Evolutionary conservation across 2,888 invertebrate species (phyloP).

Genomic region (Carterocephalus palaemon): DNA sequence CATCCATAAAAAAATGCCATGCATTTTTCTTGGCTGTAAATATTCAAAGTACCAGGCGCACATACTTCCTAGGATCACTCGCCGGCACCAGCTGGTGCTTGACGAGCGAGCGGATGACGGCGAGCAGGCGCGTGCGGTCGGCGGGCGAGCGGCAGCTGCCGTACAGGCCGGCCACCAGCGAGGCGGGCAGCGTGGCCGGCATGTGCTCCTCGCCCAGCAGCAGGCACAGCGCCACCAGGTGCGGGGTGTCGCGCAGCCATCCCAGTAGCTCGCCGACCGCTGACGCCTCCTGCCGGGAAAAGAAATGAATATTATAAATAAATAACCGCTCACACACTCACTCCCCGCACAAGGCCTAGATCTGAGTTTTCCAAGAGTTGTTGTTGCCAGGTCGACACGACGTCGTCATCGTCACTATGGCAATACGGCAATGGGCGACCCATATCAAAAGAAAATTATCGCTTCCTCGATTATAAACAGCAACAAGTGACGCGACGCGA

Average conservation of each 20-base stretch:
- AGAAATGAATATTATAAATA: conserved; percentile 8
- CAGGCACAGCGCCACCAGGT: conserved; percentile 66
- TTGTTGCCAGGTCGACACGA: no score
- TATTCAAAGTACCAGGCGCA: no score
- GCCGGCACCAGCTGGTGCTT: conserved; percentile 66
- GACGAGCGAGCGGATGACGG: conserved; percentile 62
- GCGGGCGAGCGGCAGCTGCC: conserved; percentile 59
- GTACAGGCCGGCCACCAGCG: conserved; percentile 64
- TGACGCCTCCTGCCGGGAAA: conserved; percentile 56
- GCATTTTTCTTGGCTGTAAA: no score
- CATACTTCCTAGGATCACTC: conserved; percentile 69
- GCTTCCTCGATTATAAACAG: no score
- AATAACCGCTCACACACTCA: not conserved
- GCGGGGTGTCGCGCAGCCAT: conserved; percentile 70
- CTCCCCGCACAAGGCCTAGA: no score
- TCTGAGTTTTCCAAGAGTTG: no score
- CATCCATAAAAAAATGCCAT: no score
- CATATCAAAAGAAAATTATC: no score
- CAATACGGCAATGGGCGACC: no score
- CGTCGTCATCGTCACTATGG: no score
- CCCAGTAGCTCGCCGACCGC: conserved; percentile 68
- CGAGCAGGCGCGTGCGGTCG: conserved; percentile 58
- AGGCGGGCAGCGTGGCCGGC: conserved; percentile 55
- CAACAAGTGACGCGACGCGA: no score
- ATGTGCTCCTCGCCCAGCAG: conserved; percentile 68